Base-by-base conservation (phyloP, 2,888 invertebrate species). In the Hypolimnas misippus region DNA sequence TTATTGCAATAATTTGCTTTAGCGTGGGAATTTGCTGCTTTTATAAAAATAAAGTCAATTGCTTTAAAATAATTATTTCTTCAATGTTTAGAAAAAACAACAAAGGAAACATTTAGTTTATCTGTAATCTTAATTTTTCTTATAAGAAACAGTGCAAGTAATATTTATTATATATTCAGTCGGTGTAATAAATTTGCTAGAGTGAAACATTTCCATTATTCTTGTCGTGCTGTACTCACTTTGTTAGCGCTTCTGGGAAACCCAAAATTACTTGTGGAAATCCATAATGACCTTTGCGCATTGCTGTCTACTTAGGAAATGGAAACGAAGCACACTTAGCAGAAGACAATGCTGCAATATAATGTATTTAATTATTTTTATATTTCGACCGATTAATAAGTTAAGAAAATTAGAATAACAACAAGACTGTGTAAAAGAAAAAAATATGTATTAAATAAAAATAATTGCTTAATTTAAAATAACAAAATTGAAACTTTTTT, bases 211-310 rank as follows among this genome's bases (percentile, higher is more conserved):
- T 58, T 62, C 54, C 46, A 55, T 55, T 51, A 61, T 38, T 55
- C 57, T 50, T 57, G 56, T 61, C 54, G 38, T 46, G 52, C 55
- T 53, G 49, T 56, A 53, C 58, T 59, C 67, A 62, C 65, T 53
- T 60, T 60, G 63, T 66, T 62, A 54, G 50, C 29, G 49, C 55
- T 57, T 51, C 58, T 63, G 60, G 56, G 44, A 65, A 63, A 68
- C 68, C 73, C 66, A 70, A 79, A 81, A 76, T 82, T 81, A 79
- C 83, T 82, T 79, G 79, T 77, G 72, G 76, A 76, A 63, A 62
- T 61, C 64, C 74, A 72, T 81, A 82, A 83, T 80, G 64, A 82
- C 76, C 77, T 73, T 72, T 69, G 75, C 76, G 76, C 74, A 77
- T 78, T 82, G 78, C 77, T 73, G 73, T 76, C 75, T 76, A 76